A percentile compares a stretch with the other conserved stretches of the same genome.
Evolutionary conservation across 2,113 vertebrate species (phyloP).

Genomic region (Tursiops truncatus): DNA sequence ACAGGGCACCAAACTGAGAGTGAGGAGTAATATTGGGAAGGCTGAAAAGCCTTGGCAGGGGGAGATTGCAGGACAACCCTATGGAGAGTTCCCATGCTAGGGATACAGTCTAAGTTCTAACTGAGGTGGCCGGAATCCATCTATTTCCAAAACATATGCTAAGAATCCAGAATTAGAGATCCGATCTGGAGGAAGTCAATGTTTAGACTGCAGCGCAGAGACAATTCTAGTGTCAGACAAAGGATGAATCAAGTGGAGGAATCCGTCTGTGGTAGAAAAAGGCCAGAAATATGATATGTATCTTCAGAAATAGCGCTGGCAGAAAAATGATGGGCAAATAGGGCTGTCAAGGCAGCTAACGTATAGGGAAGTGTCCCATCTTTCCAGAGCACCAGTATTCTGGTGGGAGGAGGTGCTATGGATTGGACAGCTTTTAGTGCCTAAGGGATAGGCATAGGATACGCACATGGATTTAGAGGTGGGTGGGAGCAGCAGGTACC

Average conservation of each 20-base stretch:
- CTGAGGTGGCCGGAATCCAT: not conserved
- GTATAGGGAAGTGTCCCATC: not conserved
- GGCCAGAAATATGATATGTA: not conserved
- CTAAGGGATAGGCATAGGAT: not conserved
- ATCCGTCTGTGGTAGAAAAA: not conserved
- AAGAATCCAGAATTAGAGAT: not conserved
- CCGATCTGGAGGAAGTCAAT: not conserved
- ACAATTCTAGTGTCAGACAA: not conserved
- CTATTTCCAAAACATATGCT: not conserved
- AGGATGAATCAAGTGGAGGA: not conserved
- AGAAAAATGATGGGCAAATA: not conserved
- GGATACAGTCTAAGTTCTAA: not conserved
- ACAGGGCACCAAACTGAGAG: not conserved
- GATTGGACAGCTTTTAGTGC: not conserved
- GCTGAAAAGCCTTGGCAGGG: not conserved
- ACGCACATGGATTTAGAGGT: not conserved
- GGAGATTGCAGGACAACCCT: not conserved
- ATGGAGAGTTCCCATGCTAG: not conserved
- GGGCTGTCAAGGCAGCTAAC: not conserved
- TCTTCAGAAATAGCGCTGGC: not conserved
- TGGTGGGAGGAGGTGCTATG: not conserved
- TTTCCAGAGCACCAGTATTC: not conserved
- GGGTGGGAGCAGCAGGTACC: not conserved
- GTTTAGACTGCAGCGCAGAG: not conserved
- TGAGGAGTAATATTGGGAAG: not conserved